Conservation (phyloP, 2,113 vertebrate genomes). For the Centropus unirufus region DNA sequence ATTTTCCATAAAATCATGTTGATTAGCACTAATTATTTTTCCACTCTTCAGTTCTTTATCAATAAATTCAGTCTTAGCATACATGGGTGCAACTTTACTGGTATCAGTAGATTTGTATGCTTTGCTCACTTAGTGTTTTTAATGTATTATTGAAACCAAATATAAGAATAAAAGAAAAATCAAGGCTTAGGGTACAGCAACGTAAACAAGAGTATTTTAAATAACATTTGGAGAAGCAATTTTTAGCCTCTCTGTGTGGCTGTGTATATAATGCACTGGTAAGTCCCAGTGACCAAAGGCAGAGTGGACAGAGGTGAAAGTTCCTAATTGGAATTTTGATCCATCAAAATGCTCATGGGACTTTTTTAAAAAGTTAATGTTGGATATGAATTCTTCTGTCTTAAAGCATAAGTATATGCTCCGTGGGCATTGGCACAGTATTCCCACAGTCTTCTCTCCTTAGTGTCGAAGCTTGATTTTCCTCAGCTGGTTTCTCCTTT, state of each 20-base stretch:
- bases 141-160: neutral
- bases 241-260: neutral
- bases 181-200: neutral
- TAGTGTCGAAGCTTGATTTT: neutral
- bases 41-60: neutral
- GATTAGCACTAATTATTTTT: neutral
- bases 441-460: neutral
- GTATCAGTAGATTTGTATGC: neutral
- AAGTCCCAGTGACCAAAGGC: neutral
- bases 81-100: neutral
- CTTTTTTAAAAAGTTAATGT: neutral
- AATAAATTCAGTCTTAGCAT: neutral
- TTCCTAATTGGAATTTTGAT: neutral
- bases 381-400: neutral
- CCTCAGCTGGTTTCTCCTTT: neutral
- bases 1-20: neutral
- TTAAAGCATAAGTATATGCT: neutral
- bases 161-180: neutral
- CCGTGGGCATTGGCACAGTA: accelerated
- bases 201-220: neutral
- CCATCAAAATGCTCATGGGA: neutral
- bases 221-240: neutral
- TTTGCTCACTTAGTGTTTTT: neutral
- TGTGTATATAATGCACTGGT: neutral
- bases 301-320: neutral